Evolutionary conservation across 1,140 invertebrate species (phyloP).

Genomic region (Gryon sp.): DNA sequence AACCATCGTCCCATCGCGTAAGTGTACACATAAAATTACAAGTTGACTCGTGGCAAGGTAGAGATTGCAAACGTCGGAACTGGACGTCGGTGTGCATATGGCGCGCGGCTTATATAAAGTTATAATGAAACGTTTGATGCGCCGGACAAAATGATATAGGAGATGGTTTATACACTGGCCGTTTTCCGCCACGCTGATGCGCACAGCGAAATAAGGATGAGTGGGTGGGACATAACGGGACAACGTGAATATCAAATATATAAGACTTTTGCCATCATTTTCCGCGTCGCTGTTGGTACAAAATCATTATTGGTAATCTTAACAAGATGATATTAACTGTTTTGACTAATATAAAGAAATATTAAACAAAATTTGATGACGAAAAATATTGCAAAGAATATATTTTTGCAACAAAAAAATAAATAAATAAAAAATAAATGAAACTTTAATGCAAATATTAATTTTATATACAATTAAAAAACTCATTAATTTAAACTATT

Average conservation of each 20-base stretch:
- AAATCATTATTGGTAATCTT: too few relatives aligned
- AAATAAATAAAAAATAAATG: too few relatives aligned
- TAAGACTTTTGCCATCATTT: too few relatives aligned
- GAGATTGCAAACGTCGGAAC: constrained; percentile 48
- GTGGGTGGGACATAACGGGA: constrained; percentile 70
- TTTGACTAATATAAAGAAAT: too few relatives aligned
- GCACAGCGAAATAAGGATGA: constrained; percentile 64
- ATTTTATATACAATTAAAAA: too few relatives aligned
- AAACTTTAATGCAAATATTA: too few relatives aligned
- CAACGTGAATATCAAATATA: constrained; percentile 48
- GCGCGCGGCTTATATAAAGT: constrained; percentile 62
- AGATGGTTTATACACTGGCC: constrained; percentile 35
- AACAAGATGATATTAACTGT: too few relatives aligned
- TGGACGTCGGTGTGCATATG: constrained; percentile 35
- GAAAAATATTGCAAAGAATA: too few relatives aligned
- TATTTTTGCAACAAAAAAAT: too few relatives aligned
- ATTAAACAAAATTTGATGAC: too few relatives aligned
- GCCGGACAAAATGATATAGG: constrained; percentile 55
- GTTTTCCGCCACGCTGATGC: constrained; percentile 63
- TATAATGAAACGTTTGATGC: constrained; percentile 61
- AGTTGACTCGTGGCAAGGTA: constrained; percentile 21
- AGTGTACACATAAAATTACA: constrained; percentile 37
- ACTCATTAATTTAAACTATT: too few relatives aligned
- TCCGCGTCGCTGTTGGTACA: constrained; percentile 18
- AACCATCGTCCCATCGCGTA: constrained; percentile 11